Evolutionary conservation across 2,113 vertebrate genomes (phyloP).

Genomic region (Emydocephalus ijimae): DNA sequence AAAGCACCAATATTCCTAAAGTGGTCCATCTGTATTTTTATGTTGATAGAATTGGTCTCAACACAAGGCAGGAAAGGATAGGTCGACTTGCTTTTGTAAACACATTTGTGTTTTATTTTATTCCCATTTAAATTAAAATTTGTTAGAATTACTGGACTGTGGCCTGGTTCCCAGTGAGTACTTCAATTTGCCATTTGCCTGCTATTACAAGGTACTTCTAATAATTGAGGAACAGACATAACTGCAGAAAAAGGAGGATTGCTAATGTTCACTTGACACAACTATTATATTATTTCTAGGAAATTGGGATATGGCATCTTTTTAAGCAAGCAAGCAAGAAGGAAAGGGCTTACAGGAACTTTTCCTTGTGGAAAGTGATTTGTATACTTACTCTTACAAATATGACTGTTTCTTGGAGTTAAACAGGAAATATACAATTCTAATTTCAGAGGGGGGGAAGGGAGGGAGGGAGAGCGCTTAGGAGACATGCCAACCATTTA

Average conservation of each 20-base stretch:
- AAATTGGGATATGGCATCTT: neutral
- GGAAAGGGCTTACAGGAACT: neutral
- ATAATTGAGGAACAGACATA: neutral
- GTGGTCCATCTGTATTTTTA: neutral
- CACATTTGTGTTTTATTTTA: neutral
- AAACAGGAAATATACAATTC: slow-evolving; percentile 20
- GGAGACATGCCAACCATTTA: neutral
- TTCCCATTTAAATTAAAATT: neutral
- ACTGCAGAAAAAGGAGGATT: neutral
- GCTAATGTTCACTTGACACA: neutral
- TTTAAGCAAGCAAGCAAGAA: neutral
- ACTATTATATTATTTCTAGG: neutral
- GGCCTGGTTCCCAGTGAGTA: neutral
- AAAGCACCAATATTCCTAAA: neutral
- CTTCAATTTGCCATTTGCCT: neutral
- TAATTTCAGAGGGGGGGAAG: neutral
- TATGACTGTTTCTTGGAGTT: neutral
- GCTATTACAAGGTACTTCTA: neutral
- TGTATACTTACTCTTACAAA: neutral
- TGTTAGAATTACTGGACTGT: neutral
- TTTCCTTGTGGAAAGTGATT: neutral
- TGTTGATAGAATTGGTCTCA: neutral
- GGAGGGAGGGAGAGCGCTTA: neutral
- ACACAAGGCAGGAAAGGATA: neutral
- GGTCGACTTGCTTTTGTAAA: neutral